Evolutionary conservation across 2,797 vertebrate species (phyloP).

Genomic region (Enteromius argenteus): DNA sequence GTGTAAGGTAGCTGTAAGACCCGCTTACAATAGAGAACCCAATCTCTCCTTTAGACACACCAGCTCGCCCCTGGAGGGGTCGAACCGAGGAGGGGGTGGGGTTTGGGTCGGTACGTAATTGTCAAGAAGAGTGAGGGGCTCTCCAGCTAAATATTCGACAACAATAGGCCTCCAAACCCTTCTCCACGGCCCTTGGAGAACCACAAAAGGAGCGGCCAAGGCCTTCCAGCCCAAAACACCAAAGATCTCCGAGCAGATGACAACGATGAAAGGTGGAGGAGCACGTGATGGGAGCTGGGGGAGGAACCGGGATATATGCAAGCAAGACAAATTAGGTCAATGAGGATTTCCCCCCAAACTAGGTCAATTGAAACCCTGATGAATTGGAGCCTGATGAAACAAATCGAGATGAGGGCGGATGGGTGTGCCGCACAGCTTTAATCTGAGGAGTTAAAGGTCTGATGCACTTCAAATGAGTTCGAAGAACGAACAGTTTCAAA

Average conservation of each 20-base stretch:
- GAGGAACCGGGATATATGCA: conserved; percentile 42
- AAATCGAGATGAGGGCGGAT: background rate
- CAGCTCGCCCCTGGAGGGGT: conserved; percentile 63
- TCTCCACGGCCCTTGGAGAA: conserved; percentile 1
- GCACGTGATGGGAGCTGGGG: conserved; percentile 2
- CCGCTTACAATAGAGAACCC: conserved; percentile 68
- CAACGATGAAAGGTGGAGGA: conserved; percentile 44
- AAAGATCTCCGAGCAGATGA: conserved; percentile 36
- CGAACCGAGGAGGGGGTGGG: conserved; percentile 56
- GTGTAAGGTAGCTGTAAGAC: conserved; percentile 47
- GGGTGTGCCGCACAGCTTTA: conserved; percentile 20
- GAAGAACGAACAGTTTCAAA: background rate
- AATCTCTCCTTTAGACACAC: conserved; percentile 64
- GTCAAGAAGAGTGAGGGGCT: conserved; percentile 43
- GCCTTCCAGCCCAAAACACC: conserved; percentile 41
- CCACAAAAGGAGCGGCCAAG: conserved; percentile 43
- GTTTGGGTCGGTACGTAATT: conserved; percentile 20
- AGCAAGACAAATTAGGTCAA: conserved; percentile 66
- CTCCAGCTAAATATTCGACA: conserved; percentile 37
- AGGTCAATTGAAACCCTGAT: conserved; percentile 68
- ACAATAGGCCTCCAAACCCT: conserved; percentile 41
- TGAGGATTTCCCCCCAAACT: conserved; percentile 70
- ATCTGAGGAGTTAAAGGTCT: background rate
- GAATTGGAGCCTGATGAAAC: conserved; percentile 29
- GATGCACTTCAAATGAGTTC: background rate